Conservation (phyloP, 2,888 invertebrate species). For the Alloscopus bannaensis region DNA sequence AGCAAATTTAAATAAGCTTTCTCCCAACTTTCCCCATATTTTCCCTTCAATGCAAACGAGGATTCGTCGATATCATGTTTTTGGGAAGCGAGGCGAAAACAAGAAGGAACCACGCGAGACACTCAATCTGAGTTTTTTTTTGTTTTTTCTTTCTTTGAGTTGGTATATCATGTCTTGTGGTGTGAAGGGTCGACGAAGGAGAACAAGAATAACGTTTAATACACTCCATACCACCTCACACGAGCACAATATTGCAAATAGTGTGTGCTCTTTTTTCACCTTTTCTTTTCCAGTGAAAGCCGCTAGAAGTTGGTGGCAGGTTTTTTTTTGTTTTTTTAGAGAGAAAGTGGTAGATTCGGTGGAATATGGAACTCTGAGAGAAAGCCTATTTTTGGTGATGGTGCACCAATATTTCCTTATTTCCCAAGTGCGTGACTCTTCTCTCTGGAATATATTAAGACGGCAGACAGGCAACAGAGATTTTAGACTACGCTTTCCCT, state of each 20-base stretch:
- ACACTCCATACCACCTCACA: too few relatives aligned
- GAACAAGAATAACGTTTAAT: too few relatives aligned
- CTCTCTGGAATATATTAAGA: conserved; percentile 61
- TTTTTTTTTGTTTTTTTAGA: conserved; percentile 10
- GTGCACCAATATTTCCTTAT: conserved; percentile 65
- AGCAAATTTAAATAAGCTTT: conserved; percentile 7
- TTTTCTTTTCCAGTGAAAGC: too few relatives aligned
- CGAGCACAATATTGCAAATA: too few relatives aligned
- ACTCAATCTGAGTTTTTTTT: background rate
- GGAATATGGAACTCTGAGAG: too few relatives aligned
- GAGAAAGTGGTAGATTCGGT: background rate
- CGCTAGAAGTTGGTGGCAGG: background rate
- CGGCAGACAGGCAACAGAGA: conserved; percentile 19
- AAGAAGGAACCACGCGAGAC: conserved; percentile 4
- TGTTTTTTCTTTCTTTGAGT: conserved; percentile 11
- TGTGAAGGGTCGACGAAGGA: background rate
- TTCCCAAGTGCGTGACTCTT: conserved; percentile 65
- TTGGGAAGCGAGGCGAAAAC: too few relatives aligned
- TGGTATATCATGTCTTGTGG: background rate
- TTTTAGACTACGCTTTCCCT: background rate
- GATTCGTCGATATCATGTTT: too few relatives aligned
- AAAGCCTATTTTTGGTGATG: conserved; percentile 12
- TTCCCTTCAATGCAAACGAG: too few relatives aligned
- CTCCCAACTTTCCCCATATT: too few relatives aligned
- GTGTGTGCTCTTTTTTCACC: too few relatives aligned